Evolutionary conservation across 1,140 invertebrate genomes (phyloP), one percentile per base, ranked within the genome.

Genomic region (Planococcus citri): DNA sequence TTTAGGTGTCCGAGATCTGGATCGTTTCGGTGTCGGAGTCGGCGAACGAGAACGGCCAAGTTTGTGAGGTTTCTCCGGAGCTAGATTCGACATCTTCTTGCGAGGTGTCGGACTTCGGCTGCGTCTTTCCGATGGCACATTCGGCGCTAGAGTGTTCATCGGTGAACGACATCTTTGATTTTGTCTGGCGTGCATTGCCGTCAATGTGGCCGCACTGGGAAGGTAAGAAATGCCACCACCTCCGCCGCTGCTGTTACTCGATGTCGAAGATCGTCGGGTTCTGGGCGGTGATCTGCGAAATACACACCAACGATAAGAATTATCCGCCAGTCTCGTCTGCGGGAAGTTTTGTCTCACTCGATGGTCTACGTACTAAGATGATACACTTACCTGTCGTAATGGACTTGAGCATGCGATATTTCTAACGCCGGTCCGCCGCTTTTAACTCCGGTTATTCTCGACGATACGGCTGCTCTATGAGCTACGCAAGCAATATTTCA

Each of bases 371-470:
- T n/a, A n/a, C n/a, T n/a, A n/a, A n/a, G n/a, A n/a, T n/a, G n/a
- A n/a, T n/a, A n/a, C n/a, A 38, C 68, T 74, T 78, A 88, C 87
- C 88, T 84, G 79, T 92, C 89, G 78, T 91, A 92, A 77, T 88
- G 88, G 75, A 92, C 90, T 76, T 91, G 88, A 71, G 89, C 87
- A 71, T 87, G 88, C 71, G 84, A 85, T 38, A 91, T 79, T 80
- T 90, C 88, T 74, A 87, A 84, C 83, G 75, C 82, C 82, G 77
- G 83, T 77, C 78, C 83, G 76, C 79, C 82, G 75, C 79, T 78
- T 70, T 77, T 79, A 72, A 80, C 73, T 4, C 75, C 75, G 29
- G 82, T 81, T 61, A 85, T 75, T 74, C 83, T 83, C 1, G 83
- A 81, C 68, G 82, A 82, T 33, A 83, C 79, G 72, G 82, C 78